A percentile compares a stretch with the other conserved stretches of the same genome.
phyloP scores from a whole-genome alignment of 2,113 vertebrate genomes.

The Haplochromis vanheusdeni region DNA sequence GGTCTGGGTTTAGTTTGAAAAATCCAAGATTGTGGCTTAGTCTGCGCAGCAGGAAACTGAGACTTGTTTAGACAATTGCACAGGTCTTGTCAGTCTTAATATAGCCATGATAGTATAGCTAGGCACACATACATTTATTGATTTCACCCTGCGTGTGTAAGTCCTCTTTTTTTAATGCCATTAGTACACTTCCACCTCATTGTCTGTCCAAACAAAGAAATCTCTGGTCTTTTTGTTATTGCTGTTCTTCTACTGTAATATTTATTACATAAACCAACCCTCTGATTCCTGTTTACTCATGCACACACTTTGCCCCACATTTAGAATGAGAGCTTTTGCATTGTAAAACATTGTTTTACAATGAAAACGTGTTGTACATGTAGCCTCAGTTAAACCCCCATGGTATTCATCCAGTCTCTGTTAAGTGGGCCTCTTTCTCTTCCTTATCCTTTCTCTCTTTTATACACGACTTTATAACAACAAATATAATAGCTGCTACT shows the following conservation, averaged over 20 bases:
- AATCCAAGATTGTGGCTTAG: not conserved
- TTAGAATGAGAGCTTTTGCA: not conserved
- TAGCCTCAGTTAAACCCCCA: not conserved
- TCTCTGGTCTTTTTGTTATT: not conserved
- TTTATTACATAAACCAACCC: not conserved
- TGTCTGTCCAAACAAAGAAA: not conserved
- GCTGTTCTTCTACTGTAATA: not conserved
- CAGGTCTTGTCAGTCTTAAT: not conserved
- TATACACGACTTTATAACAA: constrained; percentile 4
- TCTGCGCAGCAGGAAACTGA: not conserved
- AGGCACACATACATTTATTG: not conserved
- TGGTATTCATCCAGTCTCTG: not conserved
- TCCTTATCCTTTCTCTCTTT: not conserved
- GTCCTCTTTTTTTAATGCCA: not conserved
- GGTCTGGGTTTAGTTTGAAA: not conserved
- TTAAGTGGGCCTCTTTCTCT: not conserved
- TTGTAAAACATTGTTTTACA: not conserved
- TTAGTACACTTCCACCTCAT: not conserved
- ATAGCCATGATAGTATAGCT: not conserved
- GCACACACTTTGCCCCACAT: not conserved
- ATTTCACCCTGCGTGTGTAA: not conserved
- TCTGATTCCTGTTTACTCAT: not conserved
- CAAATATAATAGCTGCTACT: constrained; percentile 19
- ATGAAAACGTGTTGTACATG: not conserved
- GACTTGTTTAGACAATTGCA: not conserved